Evolutionary conservation across 2,888 invertebrate genomes (phyloP), one percentile per base, ranked within the genome.

Genomic region (Polia nebulosa): DNA sequence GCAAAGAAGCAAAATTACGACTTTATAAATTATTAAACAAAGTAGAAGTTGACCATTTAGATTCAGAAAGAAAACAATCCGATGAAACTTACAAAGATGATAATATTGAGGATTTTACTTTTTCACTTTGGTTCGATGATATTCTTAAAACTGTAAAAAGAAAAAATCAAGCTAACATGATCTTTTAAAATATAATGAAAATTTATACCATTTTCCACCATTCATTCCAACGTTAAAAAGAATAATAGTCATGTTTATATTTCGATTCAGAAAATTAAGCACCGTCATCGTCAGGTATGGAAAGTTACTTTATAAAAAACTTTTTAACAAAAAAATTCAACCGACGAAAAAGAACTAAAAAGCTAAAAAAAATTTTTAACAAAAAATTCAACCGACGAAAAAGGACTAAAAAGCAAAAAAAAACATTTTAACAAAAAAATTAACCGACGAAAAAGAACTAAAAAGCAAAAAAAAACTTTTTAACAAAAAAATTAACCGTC

Each of bases 131-230:
- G 22, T 53, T 53, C 20, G 22, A 53, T 3, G 22, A 22, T 34
- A 53, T 34, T 53, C 20, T 53, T 22, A 34, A 53, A 53, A 34
- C 8, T 7, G 34, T 34, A 34, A 34, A 53, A 53, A 53, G 34
- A 34, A 34, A 34, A 53, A 34, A 53, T 53, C 53, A 34, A 53
- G 53, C 15, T 53, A 52, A 52, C 32, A 32, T 52, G n/a, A 29
- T 32, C 20, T n/a, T n/a, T 34, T 53, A 53, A 34, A 34, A 34
- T 22, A 1, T 36, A 53, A 34, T 34, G 34, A 53, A 34, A 53
- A 53, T 22, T 15, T 32, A 32, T 52, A 49, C 25, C 41, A 56
- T 41, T 41, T 41, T 1, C 56, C 39, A 27, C 39, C n/a, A 27
- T 41, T 20, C 1, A 56, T 41, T 5, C 27, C 41, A 3, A 56